Evolutionary conservation across 2,888 invertebrate species (phyloP).

Genomic region (Pyralis farinalis): DNA sequence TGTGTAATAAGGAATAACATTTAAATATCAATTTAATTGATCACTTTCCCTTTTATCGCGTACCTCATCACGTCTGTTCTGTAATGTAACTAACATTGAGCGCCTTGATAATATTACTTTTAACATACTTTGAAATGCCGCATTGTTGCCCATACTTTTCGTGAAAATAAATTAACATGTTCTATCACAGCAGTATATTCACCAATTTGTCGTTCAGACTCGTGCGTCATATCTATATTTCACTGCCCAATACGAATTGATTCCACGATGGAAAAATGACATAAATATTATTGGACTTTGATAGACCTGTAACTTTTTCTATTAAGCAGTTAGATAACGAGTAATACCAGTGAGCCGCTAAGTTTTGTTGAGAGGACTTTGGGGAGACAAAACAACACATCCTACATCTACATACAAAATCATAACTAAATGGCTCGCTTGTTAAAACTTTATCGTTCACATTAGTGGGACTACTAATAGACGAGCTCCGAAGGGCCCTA

Average conservation of each 20-base stretch:
- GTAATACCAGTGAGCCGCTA: slow-evolving; percentile 32
- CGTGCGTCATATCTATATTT: not conserved
- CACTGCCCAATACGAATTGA: too few relatives aligned
- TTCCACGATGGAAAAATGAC: too few relatives aligned
- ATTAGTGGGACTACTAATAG: slow-evolving; percentile 15
- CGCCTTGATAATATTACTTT: too few relatives aligned
- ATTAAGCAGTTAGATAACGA: slow-evolving; percentile 27
- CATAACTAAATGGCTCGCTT: slow-evolving; percentile 24
- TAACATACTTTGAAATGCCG: too few relatives aligned
- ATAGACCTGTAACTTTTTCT: slow-evolving; percentile 22
- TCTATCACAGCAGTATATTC: too few relatives aligned
- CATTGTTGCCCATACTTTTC: too few relatives aligned
- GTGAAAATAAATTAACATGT: too few relatives aligned
- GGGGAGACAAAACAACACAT: slow-evolving; percentile 34
- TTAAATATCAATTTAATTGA: too few relatives aligned
- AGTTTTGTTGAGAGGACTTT: slow-evolving; percentile 41
- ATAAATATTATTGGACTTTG: not conserved
- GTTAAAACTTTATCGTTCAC: slow-evolving; percentile 31
- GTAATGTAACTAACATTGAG: too few relatives aligned
- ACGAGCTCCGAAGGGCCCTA: slow-evolving; percentile 1
- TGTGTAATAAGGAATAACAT: too few relatives aligned
- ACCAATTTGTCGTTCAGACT: not conserved
- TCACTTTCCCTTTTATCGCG: too few relatives aligned
- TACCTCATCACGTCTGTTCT: too few relatives aligned
- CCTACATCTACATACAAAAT: slow-evolving; percentile 21